These are phyloP conservation scores for Enteromius radiatus DNA, from an alignment of 2,797 vertebrate species.

Conservation along the genomic window DNA sequence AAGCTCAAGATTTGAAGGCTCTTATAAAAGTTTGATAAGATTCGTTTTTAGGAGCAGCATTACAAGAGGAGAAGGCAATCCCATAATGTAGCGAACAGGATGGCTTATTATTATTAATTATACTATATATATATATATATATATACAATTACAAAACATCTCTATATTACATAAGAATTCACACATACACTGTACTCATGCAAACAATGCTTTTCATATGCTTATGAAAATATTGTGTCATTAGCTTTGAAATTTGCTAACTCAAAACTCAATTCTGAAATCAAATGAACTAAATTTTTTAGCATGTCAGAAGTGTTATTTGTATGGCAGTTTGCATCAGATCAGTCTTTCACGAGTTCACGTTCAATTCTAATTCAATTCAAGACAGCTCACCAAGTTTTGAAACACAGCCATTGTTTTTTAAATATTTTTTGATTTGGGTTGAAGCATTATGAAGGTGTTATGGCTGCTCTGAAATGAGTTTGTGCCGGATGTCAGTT, in stretches of 20 bases:
- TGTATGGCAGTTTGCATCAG: background rate
- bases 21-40: background rate
- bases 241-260: background rate
- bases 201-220: too few species aligned
- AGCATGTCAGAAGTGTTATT: too few species aligned
- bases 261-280: background rate
- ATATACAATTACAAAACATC: too few species aligned
- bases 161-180: too few species aligned
- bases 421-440: too few species aligned
- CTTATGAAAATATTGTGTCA: background rate
- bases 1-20: background rate
- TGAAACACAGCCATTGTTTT: too few species aligned
- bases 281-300: background rate
- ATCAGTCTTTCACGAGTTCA: background rate
- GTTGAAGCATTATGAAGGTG: background rate
- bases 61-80: background rate
- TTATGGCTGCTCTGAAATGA: slow-evolving; percentile 14
- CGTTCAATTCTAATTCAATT: too few species aligned
- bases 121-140: too few species aligned
- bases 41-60: background rate
- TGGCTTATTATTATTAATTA: background rate
- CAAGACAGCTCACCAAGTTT: too few species aligned
- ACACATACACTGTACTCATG: background rate
- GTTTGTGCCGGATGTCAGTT: slow-evolving; percentile 5
- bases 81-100: background rate